Percentiles rank a stretch among this genome's conserved stretches.
These are phyloP conservation scores for Butastur rufipennis DNA, from an alignment of 2,113 vertebrate genomes.

Conservation along the genomic window DNA sequence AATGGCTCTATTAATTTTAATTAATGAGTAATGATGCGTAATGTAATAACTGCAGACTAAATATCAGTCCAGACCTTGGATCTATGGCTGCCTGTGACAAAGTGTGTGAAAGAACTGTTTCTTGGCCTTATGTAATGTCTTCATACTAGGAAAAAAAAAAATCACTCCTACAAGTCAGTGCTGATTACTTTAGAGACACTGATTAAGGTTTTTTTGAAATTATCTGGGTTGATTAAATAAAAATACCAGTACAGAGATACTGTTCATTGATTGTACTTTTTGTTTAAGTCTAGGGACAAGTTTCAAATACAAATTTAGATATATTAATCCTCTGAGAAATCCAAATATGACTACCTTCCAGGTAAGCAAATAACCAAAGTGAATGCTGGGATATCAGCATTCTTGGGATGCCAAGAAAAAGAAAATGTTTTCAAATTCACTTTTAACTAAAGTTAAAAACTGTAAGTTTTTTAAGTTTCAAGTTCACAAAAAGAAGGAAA, in stretches of 20 bases:
- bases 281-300: not conserved
- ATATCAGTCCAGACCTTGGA: not conserved
- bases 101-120: not conserved
- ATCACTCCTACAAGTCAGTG: not conserved
- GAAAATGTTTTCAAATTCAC: not conserved
- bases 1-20: slow-evolving; percentile 29
- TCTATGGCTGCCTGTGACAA: not conserved
- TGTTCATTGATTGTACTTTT: not conserved
- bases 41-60: not conserved
- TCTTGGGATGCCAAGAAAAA: not conserved
- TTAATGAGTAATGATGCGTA: not conserved
- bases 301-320: not conserved
- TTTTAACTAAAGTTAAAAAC: not conserved
- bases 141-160: not conserved
- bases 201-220: not conserved
- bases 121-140: not conserved
- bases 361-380: not conserved
- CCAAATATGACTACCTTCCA: not conserved
- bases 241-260: not conserved
- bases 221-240: not conserved
- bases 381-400: not conserved
- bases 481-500: not conserved
- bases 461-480: not conserved
- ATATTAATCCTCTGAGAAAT: not conserved
- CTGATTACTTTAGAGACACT: not conserved